Percentiles rank a stretch among this genome's conserved stretches.
Conservation (phyloP, 2,113 vertebrate genomes). For the Cyprinodon brontotheroides region DNA sequence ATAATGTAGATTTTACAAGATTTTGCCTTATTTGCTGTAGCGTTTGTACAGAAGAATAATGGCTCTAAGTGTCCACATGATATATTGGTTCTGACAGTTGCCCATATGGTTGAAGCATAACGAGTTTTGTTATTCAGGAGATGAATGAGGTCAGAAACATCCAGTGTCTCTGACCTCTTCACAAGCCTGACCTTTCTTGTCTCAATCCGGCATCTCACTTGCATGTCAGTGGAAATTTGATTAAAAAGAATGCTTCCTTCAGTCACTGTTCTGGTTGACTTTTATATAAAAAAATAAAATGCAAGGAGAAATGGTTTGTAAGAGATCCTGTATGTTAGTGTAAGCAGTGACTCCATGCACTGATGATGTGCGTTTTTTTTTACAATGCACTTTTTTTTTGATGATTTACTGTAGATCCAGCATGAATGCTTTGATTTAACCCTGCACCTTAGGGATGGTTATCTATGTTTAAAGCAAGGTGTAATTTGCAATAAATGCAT, state of each 20-base stretch:
- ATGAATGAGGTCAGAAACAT: conserved; percentile 10
- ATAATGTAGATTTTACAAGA: not conserved
- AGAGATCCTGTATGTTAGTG: not conserved
- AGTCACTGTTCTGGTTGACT: not conserved
- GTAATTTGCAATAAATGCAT: not conserved
- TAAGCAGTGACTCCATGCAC: not conserved
- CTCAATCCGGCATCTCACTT: not conserved
- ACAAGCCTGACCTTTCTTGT: conserved; percentile 26
- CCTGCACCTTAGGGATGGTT: not conserved
- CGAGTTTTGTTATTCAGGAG: conserved; percentile 5
- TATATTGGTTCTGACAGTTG: conserved; percentile 29
- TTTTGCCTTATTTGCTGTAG: conserved; percentile 2
- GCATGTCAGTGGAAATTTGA: not conserved
- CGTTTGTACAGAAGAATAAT: not conserved
- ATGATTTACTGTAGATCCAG: not conserved
- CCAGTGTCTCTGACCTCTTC: conserved; percentile 12
- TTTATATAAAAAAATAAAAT: not conserved
- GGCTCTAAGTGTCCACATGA: conserved; percentile 17
- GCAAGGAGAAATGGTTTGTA: not conserved
- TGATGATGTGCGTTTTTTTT: not conserved
- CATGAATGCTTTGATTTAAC: not conserved
- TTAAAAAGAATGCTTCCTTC: not conserved
- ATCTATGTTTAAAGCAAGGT: not conserved
- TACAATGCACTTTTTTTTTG: not conserved
- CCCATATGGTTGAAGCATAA: not conserved